Conservation (phyloP, 2,797 vertebrate genomes). For the Lophotriccus pileatus region DNA sequence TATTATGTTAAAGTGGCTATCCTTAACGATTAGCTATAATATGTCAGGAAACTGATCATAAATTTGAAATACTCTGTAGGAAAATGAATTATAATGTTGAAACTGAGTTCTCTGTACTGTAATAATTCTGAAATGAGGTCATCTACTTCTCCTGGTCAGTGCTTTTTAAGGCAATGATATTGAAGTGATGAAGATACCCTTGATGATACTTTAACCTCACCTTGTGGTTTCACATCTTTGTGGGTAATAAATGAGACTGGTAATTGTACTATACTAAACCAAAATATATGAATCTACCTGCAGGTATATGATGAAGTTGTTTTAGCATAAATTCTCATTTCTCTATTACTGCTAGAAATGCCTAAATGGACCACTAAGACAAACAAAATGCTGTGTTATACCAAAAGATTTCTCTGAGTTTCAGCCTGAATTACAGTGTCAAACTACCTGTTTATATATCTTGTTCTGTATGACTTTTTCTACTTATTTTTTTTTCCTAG, state of each 20-base stretch:
- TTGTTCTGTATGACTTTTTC: neutral
- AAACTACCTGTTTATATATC: neutral
- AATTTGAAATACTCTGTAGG: constrained; percentile 85
- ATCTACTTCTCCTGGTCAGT: constrained; percentile 84
- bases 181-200: constrained; percentile 91
- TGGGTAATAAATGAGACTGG: constrained; percentile 86
- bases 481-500: neutral
- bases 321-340: neutral
- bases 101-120: constrained; percentile 86
- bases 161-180: constrained; percentile 92
- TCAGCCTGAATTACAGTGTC: neutral
- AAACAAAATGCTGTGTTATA: neutral
- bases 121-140: constrained; percentile 90
- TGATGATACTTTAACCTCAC: constrained; percentile 84
- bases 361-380: neutral
- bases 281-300: constrained; percentile 68
- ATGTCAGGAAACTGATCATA: constrained; percentile 83
- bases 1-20: constrained; percentile 90
- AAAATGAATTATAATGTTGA: constrained; percentile 89
- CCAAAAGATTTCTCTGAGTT: neutral
- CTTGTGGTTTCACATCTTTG: constrained; percentile 83
- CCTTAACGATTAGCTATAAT: constrained; percentile 85
- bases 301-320: neutral
- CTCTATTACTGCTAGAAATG: neutral
- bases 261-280: constrained; percentile 88